Base-by-base conservation (phyloP, 2,113 vertebrate genomes). In the Ctenodactylus gundi region DNA sequence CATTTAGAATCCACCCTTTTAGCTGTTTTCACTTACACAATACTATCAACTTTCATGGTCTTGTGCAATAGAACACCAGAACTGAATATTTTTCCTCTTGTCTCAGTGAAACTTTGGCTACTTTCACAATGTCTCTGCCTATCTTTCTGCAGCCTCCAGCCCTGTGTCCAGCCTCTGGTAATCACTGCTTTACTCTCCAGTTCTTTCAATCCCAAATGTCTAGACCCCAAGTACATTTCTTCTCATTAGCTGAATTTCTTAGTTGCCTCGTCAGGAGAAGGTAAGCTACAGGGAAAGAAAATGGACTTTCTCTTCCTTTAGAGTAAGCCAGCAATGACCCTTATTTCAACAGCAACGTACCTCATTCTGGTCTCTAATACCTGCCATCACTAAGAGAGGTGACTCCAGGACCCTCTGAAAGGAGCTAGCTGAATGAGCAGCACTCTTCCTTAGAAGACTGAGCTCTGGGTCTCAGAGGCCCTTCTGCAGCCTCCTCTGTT, bases 391-490 rank as follows among this genome's bases (percentile, higher is more conserved):
- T 75, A 72, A 34, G 36, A 23, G 18, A 73, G 29, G 10, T 12
- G 10, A 6, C 20, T 41, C 9, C 1, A 10, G 17, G 10, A 17
- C 1, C 20, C 6, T 12, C 3, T 9, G 4, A 18, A 62, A 29
- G 77, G 6, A 91, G 49, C 8, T 25, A 44, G 21, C 12, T 27
- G 1, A 78, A 17, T 8, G 8, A 10, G 4, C 12, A 55, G 8
- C 46, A 5, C 5, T 78, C 49, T 65, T 31, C 51, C 15, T 51
- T 53, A 14, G 31, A 60, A 20, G 3, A 34, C 46, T 57, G 29
- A 88, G 10, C 3, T 51, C 41, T 31, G 44, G 15, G n/a, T 36
- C 39, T 7, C 7, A 72, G 41, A n/a, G 9, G 23, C 14, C 55
- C 31, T 76, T 57, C 34, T 78, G 31, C 25, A 44, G 85, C 41